Conservation (phyloP, 2,888 invertebrate species). For the Ectemnius continuus region DNA sequence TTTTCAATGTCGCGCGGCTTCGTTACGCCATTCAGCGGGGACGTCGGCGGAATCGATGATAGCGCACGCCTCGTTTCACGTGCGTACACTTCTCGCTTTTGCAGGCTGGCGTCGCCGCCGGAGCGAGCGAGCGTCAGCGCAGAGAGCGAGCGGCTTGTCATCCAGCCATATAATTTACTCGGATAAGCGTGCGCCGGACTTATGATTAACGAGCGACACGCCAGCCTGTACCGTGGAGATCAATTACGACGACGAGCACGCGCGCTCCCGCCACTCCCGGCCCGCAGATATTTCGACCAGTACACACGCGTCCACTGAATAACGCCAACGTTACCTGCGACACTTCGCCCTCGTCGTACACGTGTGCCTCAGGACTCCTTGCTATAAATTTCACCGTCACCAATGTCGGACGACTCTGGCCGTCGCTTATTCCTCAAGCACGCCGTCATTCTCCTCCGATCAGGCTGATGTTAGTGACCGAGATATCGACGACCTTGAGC, state of each 20-base stretch:
- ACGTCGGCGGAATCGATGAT: constrained; percentile 48
- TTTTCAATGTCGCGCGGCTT: constrained; percentile 54
- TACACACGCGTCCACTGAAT: too few relatives aligned
- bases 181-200: constrained; percentile 49
- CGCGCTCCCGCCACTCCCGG: background rate
- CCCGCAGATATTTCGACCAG: too few relatives aligned
- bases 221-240: constrained; percentile 46
- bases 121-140: too few relatives aligned
- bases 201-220: constrained; percentile 51
- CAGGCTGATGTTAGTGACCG: background rate
- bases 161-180: constrained; percentile 49
- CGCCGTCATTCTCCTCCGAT: background rate
- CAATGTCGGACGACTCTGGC: background rate
- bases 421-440: too few relatives aligned
- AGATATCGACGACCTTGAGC: constrained; percentile 15
- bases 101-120: background rate
- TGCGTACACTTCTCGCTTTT: constrained; percentile 6
- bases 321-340: too few relatives aligned
- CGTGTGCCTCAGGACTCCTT: background rate
- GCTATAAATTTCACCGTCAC: background rate
- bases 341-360: too few relatives aligned
- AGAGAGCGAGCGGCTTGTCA: constrained; percentile 19
- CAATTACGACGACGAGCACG: constrained; percentile 45
- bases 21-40: constrained; percentile 41
- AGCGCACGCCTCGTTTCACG: constrained; percentile 13